These are phyloP conservation scores for Anoplophora glabripennis DNA, from an alignment of 1,140 invertebrate species.

Conservation along the genomic window DNA sequence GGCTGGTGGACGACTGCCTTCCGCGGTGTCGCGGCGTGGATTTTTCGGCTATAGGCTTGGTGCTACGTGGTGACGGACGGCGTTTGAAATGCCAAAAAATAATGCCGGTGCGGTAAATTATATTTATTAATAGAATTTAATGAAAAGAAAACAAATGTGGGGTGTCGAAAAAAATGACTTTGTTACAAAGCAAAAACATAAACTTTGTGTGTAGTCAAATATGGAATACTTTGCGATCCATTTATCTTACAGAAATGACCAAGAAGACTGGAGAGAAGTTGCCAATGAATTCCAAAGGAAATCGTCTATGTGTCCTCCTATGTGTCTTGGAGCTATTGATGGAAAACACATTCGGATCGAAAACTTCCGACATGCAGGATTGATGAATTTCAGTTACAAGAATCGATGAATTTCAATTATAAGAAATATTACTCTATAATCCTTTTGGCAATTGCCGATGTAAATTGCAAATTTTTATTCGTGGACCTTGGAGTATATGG, in stretches of 20 bases:
- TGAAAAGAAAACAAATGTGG: too few species aligned
- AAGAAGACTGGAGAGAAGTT: conserved; percentile 37
- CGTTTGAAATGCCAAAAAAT: too few species aligned
- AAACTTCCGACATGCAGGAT: conserved; percentile 33
- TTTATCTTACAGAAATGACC: conserved; percentile 31
- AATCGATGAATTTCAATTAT: conserved; percentile 46
- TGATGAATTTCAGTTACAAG: too few species aligned
- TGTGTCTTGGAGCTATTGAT: conserved; percentile 43
- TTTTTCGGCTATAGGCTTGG: too few species aligned
- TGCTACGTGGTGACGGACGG: too few species aligned
- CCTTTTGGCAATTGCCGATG: conserved; percentile 44
- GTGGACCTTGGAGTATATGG: conserved; percentile 47
- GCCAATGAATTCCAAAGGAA: conserved; percentile 36
- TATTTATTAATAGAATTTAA: too few species aligned
- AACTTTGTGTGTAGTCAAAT: conserved; percentile 38
- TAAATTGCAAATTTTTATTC: conserved; percentile 45
- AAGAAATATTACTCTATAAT: conserved; percentile 42
- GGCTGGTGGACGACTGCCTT: too few species aligned
- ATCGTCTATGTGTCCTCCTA: conserved; percentile 44
- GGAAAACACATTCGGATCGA: conserved; percentile 24
- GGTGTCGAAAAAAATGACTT: too few species aligned
- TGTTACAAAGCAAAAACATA: conserved; percentile 35
- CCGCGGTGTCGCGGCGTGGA: too few species aligned
- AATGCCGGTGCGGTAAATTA: too few species aligned
- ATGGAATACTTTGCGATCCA: conserved; percentile 34